These are phyloP conservation scores for Ceraclea dissimilis DNA, from an alignment of 2,888 invertebrate genomes.

Conservation along the genomic window DNA sequence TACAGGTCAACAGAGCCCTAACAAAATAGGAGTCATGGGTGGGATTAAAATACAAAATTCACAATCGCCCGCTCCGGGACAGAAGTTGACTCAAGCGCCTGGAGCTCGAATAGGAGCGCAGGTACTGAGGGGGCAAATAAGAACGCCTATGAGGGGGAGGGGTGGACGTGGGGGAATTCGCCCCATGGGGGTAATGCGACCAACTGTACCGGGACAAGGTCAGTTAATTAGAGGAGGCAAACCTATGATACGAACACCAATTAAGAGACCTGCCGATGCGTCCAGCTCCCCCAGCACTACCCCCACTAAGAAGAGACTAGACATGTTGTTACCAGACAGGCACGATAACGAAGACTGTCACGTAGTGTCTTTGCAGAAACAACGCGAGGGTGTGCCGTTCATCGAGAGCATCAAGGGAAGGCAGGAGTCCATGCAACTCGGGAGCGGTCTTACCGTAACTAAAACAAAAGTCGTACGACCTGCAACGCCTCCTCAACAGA, in stretches of 20 bases:
- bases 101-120: conserved; percentile 21
- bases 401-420: conserved; percentile 68
- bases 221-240: conserved; percentile 35
- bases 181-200: conserved; percentile 22
- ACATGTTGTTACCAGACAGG: conserved; percentile 59
- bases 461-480: conserved; percentile 36
- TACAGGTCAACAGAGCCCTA: conserved; percentile 15
- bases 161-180: conserved; percentile 37
- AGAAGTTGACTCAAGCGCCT: conserved; percentile 33
- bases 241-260: conserved; percentile 35
- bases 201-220: conserved; percentile 42
- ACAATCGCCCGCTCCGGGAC: conserved; percentile 34
- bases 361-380: conserved; percentile 66
- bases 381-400: conserved; percentile 63
- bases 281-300: conserved; percentile 30
- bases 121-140: conserved; percentile 7
- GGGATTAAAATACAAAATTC: conserved; percentile 25
- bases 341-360: conserved; percentile 70
- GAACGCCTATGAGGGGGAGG: conserved; percentile 26
- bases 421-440: conserved; percentile 54
- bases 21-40: not conserved
- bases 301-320: conserved; percentile 47
- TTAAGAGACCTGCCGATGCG: conserved; percentile 35
- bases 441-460: conserved; percentile 66
- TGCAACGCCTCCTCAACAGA: conserved; percentile 43